Base-by-base conservation (phyloP, 1,140 invertebrate genomes). In the Ceratina calcarata region DNA sequence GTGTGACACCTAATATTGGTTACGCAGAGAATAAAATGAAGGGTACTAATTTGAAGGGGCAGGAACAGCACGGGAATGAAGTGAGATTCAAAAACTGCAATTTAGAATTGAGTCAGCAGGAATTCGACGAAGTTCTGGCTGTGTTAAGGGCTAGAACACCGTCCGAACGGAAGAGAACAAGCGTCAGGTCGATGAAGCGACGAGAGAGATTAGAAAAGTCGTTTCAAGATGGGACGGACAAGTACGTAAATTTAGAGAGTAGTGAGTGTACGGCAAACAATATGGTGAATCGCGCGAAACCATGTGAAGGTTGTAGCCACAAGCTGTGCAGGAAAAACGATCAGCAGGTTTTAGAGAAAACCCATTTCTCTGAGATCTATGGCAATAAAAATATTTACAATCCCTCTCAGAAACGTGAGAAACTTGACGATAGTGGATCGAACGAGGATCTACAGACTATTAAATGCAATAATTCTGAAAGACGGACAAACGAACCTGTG, bases 121-220 rank as follows among this genome's bases (percentile, higher is more conserved):
- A 94, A 73, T 91, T 94, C 67, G 90, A 94, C 73, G 93, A 94
- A 81, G 93, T 94, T 1, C 76, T 94, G 37, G 91, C 93, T 32
- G 93, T 94, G 7, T 69, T 94, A 15, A 87, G 93, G 65, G 88
- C 89, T 0, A 83, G 90, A 13, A 89, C 90, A 18, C 91, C 92
- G 0, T 89, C 88, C 0, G 87, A 87, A 12, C 80, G 90, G 0
- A 84, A 89, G 45, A 89, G 89, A 20, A 70, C 90, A 1, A 83
- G 87, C 7, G 32, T 89, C 6, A 86, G 89, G 4, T 88, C 81
- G 0, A 18, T 86, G 1, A 90, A 84, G 55, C 81, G 84, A 22
- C 84, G 88, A 0, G 91, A 93, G 2, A 86, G 85, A 55, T 64
- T 62, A 45, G 89, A 89, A 8, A 88, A 84, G 61, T 7, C 75